Conservation (phyloP, 1,140 invertebrate species). For the Drosophila mojavensis region DNA sequence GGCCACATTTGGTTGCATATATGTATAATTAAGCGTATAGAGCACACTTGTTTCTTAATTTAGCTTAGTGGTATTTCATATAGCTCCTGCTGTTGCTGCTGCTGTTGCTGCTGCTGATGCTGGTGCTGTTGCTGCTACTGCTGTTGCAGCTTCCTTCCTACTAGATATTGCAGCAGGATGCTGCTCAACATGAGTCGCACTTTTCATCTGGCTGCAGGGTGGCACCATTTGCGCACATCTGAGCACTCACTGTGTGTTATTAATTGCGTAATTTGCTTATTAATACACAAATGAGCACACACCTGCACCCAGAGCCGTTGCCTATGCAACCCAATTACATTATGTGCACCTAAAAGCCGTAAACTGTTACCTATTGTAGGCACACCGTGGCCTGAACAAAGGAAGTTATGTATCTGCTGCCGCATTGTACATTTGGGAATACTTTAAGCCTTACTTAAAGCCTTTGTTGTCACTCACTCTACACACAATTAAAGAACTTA, state of each 20-base stretch:
- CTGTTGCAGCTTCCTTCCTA: constrained; percentile 11
- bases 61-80: constrained; percentile 24
- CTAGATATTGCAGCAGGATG: constrained; percentile 20
- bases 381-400: constrained; percentile 27
- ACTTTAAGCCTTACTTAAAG: not conserved
- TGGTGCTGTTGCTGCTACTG: not conserved
- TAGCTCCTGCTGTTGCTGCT: not conserved
- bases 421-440: not conserved
- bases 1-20: constrained; percentile 60
- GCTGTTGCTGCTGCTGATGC: too few relatives aligned
- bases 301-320: constrained; percentile 14
- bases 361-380: constrained; percentile 2
- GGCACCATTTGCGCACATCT: constrained; percentile 70
- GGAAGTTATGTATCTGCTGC: not conserved
- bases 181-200: constrained; percentile 17
- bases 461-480: constrained; percentile 3
- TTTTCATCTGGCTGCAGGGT: constrained; percentile 42
- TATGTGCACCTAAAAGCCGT: constrained; percentile 11
- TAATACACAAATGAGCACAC: constrained; percentile 61
- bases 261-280: constrained; percentile 80
- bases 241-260: constrained; percentile 74
- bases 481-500: constrained; percentile 31
- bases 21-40: constrained; percentile 13
- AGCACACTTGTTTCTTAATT: constrained; percentile 27
- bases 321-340: constrained; percentile 9